Evolutionary conservation across 2,888 invertebrate species (phyloP).

Genomic region (Melipona bicolor): DNA sequence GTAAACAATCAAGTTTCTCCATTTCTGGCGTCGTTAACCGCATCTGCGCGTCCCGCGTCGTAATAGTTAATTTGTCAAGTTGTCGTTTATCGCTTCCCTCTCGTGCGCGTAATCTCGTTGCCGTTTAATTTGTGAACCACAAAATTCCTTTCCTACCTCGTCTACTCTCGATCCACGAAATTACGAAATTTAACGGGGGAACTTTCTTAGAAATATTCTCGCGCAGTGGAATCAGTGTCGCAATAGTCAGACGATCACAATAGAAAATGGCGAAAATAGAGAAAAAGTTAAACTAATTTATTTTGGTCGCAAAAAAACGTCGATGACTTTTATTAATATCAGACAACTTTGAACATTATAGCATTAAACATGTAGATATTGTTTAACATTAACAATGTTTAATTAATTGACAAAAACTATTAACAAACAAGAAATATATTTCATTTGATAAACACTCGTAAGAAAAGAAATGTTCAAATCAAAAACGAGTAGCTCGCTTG

Average conservation of each 20-base stretch:
- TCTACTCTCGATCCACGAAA: neutral
- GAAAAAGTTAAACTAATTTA: neutral
- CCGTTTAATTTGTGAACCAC: neutral
- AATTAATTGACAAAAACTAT: neutral
- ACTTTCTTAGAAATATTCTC: neutral
- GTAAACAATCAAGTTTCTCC: constrained; percentile 46
- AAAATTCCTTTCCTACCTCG: neutral
- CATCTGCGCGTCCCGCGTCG: constrained; percentile 3
- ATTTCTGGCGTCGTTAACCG: constrained; percentile 13
- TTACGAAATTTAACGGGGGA: neutral
- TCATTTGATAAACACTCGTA: too few relatives aligned
- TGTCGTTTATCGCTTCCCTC: neutral
- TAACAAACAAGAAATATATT: neutral
- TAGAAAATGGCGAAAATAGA: neutral
- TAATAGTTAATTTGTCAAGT: neutral
- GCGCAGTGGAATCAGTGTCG: neutral
- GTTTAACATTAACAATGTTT: neutral
- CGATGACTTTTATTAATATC: neutral
- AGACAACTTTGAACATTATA: neutral
- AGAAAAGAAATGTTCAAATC: too few relatives aligned
- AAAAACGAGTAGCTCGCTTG: neutral
- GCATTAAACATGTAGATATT: neutral
- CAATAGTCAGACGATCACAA: neutral
- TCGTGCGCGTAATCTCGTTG: neutral
- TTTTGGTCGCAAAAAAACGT: neutral